Percentiles rank a stretch among this genome's conserved stretches.
Evolutionary conservation across 2,797 vertebrate genomes (phyloP).

Genomic region (Hoplostethus mediterraneus): DNA sequence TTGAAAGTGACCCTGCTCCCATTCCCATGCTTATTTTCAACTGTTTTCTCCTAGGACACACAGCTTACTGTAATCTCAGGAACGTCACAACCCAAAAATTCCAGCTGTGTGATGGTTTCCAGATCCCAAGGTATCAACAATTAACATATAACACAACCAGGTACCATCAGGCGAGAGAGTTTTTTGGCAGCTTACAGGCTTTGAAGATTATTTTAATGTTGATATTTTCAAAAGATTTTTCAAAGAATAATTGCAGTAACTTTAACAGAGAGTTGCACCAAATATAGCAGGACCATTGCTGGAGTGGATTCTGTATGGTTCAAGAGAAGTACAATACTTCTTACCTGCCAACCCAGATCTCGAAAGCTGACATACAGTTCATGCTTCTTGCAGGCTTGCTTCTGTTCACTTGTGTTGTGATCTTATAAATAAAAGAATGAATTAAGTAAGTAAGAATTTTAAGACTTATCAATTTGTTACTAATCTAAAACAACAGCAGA

Average conservation of each 20-base stretch:
- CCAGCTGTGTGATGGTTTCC: slow-evolving; percentile 4
- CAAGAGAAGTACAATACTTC: slow-evolving; percentile 10
- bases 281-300: neutral
- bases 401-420: slow-evolving; percentile 97
- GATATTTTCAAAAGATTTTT: neutral
- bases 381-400: slow-evolving; percentile 99
- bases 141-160: neutral
- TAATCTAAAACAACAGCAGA: neutral
- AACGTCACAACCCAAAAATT: slow-evolving; percentile 5
- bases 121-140: slow-evolving; percentile 10
- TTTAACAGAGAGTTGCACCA: neutral
- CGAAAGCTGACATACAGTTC: slow-evolving; percentile 99
- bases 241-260: neutral
- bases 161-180: neutral
- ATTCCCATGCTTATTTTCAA: neutral
- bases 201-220: neutral
- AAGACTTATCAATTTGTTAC: neutral
- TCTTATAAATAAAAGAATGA: slow-evolving; percentile 84
- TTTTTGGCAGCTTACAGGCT: slow-evolving; percentile 2
- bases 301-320: neutral
- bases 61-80: neutral
- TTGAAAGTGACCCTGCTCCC: slow-evolving; percentile 5
- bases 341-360: slow-evolving; percentile 99
- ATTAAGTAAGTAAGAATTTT: neutral
- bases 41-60: slow-evolving; percentile 2